Conservation (phyloP, 2,888 invertebrate genomes). For the Antitype chi region DNA sequence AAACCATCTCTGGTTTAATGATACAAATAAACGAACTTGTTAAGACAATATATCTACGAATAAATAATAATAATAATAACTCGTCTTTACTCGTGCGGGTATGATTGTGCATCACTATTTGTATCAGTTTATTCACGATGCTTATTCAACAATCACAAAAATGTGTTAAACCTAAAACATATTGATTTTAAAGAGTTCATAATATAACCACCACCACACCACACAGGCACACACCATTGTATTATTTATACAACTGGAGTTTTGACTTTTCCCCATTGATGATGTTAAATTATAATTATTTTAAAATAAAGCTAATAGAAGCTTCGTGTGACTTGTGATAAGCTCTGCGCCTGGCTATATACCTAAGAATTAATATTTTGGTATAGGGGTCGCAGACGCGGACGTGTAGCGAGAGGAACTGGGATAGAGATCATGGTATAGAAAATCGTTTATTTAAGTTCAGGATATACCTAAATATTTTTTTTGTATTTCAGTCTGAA, state of each 20-base stretch:
- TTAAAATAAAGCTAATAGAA: background rate
- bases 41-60: no score
- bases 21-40: no score
- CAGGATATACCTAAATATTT: background rate
- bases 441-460: background rate
- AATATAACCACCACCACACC: background rate
- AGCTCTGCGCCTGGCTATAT: background rate
- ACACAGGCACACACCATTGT: no score
- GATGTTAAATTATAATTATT: background rate
- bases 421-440: background rate
- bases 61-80: no score
- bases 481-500: conserved; percentile 16
- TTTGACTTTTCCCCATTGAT: background rate
- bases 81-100: conserved; percentile 46
- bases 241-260: background rate
- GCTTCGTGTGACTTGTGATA: background rate
- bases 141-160: conserved; percentile 23
- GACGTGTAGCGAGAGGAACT: background rate
- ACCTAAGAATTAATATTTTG: background rate
- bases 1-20: no score
- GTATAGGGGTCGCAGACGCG: background rate
- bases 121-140: conserved; percentile 31
- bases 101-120: conserved; percentile 42
- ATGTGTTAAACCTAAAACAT: conserved; percentile 10
- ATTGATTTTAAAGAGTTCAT: conserved; percentile 2